Conservation (phyloP, 2,888 invertebrate genomes). For the Leptopterna dolabrata region DNA sequence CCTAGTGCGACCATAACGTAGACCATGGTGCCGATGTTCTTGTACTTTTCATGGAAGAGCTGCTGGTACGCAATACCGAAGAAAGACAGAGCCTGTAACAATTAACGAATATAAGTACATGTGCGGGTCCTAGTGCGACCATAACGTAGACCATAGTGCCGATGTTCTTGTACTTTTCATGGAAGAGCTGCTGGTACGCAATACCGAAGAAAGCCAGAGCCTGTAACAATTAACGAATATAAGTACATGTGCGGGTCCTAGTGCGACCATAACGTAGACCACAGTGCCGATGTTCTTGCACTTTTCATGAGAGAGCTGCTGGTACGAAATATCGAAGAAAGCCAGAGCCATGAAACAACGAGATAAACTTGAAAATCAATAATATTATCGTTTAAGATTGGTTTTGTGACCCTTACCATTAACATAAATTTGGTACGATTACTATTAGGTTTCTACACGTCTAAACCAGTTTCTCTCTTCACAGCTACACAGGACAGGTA, state of each 20-base stretch:
- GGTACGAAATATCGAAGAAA: slow-evolving; percentile 90
- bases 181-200: slow-evolving; percentile 94
- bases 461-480: no score
- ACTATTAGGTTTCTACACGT: no score
- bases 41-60: slow-evolving; percentile 93
- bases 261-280: slow-evolving; percentile 89
- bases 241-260: slow-evolving; percentile 76
- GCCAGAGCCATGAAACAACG: slow-evolving; percentile 75
- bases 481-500: no score
- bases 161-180: slow-evolving; percentile 92
- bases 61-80: slow-evolving; percentile 96
- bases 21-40: slow-evolving; percentile 89
- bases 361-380: no score
- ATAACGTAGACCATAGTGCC: slow-evolving; percentile 90
- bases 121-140: slow-evolving; percentile 88
- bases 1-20: slow-evolving; percentile 91
- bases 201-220: slow-evolving; percentile 89
- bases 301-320: slow-evolving; percentile 94
- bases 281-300: slow-evolving; percentile 92
- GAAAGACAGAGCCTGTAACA: slow-evolving; percentile 75
- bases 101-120: not conserved
- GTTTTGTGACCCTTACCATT: no score
- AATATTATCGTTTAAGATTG: no score
- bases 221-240: slow-evolving; percentile 43
- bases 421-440: no score